phyloP scores from a whole-genome alignment of 2,888 invertebrate genomes.

The Agrotis ipsilon region DNA sequence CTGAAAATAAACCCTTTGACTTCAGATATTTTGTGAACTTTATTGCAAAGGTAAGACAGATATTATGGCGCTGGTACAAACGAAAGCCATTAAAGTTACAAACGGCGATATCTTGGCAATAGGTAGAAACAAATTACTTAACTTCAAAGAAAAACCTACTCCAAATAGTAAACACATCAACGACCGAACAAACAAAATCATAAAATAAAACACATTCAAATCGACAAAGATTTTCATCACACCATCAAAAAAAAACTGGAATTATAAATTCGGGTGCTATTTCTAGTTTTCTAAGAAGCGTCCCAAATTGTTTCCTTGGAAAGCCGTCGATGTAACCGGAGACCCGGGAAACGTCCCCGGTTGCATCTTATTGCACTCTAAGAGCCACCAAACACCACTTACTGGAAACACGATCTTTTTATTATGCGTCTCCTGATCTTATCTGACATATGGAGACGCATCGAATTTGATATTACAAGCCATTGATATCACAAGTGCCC shows the following conservation, averaged over 20 bases:
- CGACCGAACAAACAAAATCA: slow-evolving; percentile 1
- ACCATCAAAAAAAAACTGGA: slow-evolving; percentile 17
- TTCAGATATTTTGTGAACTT: slow-evolving; percentile 30
- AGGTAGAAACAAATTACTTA: background rate
- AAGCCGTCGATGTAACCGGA: slow-evolving; percentile 72
- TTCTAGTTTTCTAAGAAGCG: slow-evolving; percentile 59
- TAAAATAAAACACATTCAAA: slow-evolving; percentile 13
- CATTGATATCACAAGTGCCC: slow-evolving; percentile 45
- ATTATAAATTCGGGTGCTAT: slow-evolving; percentile 51
- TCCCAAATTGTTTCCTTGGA: slow-evolving; percentile 68
- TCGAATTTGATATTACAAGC: slow-evolving; percentile 61
- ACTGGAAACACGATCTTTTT: slow-evolving; percentile 78
- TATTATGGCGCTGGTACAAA: slow-evolving; percentile 5
- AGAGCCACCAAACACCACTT: slow-evolving; percentile 73
- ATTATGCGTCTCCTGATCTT: slow-evolving; percentile 76
- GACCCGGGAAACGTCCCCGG: slow-evolving; percentile 65
- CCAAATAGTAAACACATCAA: slow-evolving; percentile 24
- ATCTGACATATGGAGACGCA: slow-evolving; percentile 69
- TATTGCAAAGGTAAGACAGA: slow-evolving; percentile 1
- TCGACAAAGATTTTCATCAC: slow-evolving; percentile 40
- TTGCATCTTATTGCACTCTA: slow-evolving; percentile 77
- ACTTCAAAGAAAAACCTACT: slow-evolving; percentile 9
- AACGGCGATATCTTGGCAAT: background rate
- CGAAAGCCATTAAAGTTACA: slow-evolving; percentile 17
- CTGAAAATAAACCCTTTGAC: slow-evolving; percentile 17